Evolutionary conservation across 2,113 vertebrate species (phyloP).

Genomic region (Conger conger): DNA sequence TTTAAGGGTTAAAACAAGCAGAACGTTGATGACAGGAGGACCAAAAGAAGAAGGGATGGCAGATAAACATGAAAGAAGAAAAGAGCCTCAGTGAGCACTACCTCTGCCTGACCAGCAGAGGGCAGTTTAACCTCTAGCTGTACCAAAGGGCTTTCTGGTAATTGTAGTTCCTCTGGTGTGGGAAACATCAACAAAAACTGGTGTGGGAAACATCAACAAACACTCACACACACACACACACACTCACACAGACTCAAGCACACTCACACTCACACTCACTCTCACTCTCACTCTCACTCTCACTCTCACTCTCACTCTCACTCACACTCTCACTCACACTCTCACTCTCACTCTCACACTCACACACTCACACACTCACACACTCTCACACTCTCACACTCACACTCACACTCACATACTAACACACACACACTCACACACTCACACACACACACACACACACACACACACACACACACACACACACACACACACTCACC

Average conservation of each 20-base stretch:
- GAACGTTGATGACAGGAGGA: not conserved
- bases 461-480: too few species aligned
- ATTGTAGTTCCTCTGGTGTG: not conserved
- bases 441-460: too few species aligned
- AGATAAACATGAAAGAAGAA: not conserved
- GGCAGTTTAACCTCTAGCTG: conserved; percentile 6
- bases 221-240: too few species aligned
- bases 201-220: not conserved
- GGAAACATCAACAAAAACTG: not conserved
- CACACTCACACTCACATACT: conserved; percentile 64
- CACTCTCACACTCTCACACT: too few species aligned
- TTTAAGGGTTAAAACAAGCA: not conserved
- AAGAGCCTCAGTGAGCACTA: not conserved
- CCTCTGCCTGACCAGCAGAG: conserved; percentile 28
- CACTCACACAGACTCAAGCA: too few species aligned
- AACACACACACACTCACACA: too few species aligned
- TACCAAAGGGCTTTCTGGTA: not conserved
- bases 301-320: too few species aligned
- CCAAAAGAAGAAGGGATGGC: not conserved
- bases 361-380: too few species aligned
- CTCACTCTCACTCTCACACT: too few species aligned
- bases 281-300: too few species aligned
- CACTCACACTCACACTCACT: conserved; percentile 74
- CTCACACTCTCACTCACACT: too few species aligned
- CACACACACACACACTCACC: conserved; percentile 70